Evolutionary conservation across 2,797 vertebrate genomes (phyloP).

Genomic region (Brachyrhaphis roseni): DNA sequence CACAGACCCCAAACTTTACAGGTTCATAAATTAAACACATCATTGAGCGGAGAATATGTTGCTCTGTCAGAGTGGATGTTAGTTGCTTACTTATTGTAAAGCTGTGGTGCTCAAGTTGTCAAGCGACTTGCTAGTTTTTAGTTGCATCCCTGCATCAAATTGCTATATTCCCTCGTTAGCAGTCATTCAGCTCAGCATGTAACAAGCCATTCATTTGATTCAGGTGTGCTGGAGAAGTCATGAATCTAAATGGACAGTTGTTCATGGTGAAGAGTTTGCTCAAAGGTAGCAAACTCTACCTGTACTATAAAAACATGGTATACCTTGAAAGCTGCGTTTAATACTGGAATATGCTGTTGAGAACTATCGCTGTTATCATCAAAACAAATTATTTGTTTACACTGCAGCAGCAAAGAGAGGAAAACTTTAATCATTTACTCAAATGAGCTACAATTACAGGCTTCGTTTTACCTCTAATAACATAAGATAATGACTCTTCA

Average conservation of each 20-base stretch:
- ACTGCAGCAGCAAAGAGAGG: not conserved
- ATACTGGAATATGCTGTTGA: not conserved
- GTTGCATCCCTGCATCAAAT: not conserved
- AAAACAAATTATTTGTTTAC: not conserved
- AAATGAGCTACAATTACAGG: not conserved
- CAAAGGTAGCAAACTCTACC: not conserved
- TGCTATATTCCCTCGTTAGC: not conserved
- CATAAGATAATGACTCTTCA: not conserved
- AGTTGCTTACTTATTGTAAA: not conserved
- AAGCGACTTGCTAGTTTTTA: not conserved
- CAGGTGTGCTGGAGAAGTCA: not conserved
- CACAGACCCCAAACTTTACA: not conserved
- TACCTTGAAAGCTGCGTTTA: not conserved
- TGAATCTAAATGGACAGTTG: not conserved
- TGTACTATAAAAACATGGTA: not conserved
- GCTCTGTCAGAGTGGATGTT: not conserved
- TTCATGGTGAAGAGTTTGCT: not conserved
- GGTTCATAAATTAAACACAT: not conserved
- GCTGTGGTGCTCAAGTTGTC: not conserved
- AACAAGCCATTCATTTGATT: not conserved
- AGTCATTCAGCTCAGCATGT: not conserved
- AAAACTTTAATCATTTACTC: not conserved
- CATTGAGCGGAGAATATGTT: not conserved
- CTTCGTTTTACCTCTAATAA: not conserved
- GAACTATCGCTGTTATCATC: not conserved